Percentiles rank a stretch among this genome's conserved stretches.
phyloP scores from a whole-genome alignment of 2,888 invertebrate genomes.

The Trissoscelio sp. region DNA sequence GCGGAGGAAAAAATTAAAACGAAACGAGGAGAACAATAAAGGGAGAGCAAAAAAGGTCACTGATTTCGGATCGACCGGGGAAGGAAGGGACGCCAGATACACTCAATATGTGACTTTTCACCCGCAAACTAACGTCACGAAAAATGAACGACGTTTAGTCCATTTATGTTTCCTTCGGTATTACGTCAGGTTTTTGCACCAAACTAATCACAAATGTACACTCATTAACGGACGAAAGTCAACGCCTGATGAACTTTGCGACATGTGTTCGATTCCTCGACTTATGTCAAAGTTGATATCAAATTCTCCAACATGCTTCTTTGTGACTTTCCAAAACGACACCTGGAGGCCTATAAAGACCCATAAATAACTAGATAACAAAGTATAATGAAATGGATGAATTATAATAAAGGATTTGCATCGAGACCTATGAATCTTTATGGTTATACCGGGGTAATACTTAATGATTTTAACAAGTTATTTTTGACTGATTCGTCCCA shows the following conservation, averaged over 20 bases:
- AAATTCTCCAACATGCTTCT: conserved; percentile 8
- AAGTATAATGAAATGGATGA: conserved; percentile 43
- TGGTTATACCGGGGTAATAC: conserved; percentile 1
- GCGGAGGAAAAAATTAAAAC: conserved; percentile 59
- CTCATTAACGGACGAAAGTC: conserved; percentile 29
- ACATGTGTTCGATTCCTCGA: conserved; percentile 33
- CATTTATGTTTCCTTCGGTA: neutral
- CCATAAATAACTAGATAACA: conserved; percentile 38
- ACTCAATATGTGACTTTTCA: conserved; percentile 42
- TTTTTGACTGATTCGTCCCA: conserved; percentile 12
- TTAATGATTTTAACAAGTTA: conserved; percentile 16
- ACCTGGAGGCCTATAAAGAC: neutral
- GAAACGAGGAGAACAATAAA: conserved; percentile 50
- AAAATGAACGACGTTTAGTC: conserved; percentile 36
- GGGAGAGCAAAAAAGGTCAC: conserved; percentile 38
- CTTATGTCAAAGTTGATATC: conserved; percentile 19
- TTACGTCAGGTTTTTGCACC: conserved; percentile 41
- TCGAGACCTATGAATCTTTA: conserved; percentile 4
- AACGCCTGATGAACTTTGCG: conserved; percentile 24
- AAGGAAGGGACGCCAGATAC: neutral
- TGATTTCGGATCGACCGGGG: conserved; percentile 29
- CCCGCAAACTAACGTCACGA: conserved; percentile 17
- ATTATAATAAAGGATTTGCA: conserved; percentile 26
- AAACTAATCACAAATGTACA: conserved; percentile 39
- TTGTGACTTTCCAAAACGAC: conserved; percentile 29